These are phyloP conservation scores for Brachionus rubens DNA, from an alignment of 1,140 invertebrate species.

Conservation along the genomic window DNA sequence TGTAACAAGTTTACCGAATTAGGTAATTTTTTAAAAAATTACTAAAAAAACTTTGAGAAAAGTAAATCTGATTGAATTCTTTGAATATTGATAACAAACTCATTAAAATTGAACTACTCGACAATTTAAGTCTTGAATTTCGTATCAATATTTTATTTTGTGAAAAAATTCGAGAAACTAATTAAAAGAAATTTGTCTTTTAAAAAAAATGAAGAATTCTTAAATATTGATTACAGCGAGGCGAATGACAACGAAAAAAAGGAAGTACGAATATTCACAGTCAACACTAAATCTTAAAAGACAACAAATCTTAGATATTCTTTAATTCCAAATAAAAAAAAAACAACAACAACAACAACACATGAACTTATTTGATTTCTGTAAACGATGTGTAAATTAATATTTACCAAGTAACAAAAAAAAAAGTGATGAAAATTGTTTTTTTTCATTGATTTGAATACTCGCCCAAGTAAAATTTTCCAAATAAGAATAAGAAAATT, in stretches of 20 bases:
- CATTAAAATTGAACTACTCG: background rate
- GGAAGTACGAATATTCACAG: background rate
- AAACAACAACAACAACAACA: no score
- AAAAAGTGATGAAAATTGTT: no score
- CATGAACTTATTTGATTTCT: no score
- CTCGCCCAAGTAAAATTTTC: no score
- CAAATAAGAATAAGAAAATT: no score
- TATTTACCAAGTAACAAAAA: no score
- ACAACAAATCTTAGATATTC: background rate
- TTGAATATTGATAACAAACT: background rate
- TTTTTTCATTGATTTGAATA: no score
- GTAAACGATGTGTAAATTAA: no score
- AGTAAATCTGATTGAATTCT: no score
- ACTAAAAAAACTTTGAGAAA: no score
- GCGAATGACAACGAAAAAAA: constrained; percentile 20
- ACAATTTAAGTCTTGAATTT: constrained; percentile 1
- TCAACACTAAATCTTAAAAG: background rate
- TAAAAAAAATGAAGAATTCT: background rate
- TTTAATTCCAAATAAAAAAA: background rate
- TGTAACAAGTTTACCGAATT: no score
- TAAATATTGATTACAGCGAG: background rate
- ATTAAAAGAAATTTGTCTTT: background rate
- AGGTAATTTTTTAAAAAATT: no score
- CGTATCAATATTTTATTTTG: background rate
- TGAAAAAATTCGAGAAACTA: constrained; percentile 1